Evolutionary conservation across 92 coral and sea anemone species (phyloP).

Genomic region (Epizoanthus rinbou): DNA sequence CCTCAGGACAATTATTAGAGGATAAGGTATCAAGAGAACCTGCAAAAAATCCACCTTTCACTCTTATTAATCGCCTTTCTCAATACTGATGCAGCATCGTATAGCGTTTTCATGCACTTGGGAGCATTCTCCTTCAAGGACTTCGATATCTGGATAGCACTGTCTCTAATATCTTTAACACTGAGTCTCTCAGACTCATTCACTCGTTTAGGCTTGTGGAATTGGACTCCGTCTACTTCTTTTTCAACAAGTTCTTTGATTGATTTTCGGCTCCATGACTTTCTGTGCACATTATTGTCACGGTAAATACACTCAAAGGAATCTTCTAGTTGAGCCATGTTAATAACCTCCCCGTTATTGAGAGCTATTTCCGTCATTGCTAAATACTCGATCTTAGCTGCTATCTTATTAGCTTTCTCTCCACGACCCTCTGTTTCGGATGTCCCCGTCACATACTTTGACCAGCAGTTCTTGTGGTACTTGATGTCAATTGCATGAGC

Average conservation of each 20-base stretch:
- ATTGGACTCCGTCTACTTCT: conserved; percentile 57
- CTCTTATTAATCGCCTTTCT: conserved; percentile 54
- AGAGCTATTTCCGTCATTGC: conserved; percentile 34
- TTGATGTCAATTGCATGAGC: conserved; percentile 69
- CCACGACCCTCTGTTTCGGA: background rate
- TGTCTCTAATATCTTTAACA: conserved; percentile 48
- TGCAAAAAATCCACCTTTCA: conserved; percentile 48
- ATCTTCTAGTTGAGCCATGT: conserved; percentile 41
- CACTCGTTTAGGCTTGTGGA: conserved; percentile 50
- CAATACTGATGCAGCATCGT: conserved; percentile 49
- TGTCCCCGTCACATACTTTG: conserved; percentile 30
- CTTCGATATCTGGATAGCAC: conserved; percentile 18
- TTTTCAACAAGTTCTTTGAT: conserved; percentile 47
- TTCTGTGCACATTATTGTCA: conserved; percentile 15
- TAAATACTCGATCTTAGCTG: conserved; percentile 44
- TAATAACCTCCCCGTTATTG: conserved; percentile 26
- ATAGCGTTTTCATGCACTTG: conserved; percentile 51
- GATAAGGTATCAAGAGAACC: conserved; percentile 50
- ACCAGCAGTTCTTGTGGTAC: conserved; percentile 59
- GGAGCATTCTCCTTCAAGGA: too few species aligned
- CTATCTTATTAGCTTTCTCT: conserved; percentile 29
- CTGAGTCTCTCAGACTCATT: conserved; percentile 62
- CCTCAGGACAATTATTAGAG: conserved; percentile 41
- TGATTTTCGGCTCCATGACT: conserved; percentile 17
- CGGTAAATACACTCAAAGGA: conserved; percentile 24